These are phyloP conservation scores for Drosophila kohkoa DNA, from an alignment of 1,140 invertebrate genomes.

Conservation along the genomic window DNA sequence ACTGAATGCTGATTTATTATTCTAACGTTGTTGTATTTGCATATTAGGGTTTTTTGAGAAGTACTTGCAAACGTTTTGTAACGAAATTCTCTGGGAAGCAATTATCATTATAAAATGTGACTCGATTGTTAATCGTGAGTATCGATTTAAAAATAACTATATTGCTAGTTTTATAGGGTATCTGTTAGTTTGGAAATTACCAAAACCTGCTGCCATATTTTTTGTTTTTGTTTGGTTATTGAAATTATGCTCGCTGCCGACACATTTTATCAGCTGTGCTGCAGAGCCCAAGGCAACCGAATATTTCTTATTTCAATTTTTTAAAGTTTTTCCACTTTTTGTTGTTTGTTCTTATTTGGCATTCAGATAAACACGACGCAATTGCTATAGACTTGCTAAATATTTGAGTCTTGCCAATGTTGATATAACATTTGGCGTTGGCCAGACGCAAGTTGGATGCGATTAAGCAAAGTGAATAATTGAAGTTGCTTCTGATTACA, in stretches of 20 bases:
- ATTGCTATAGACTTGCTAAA: slow-evolving; percentile 19
- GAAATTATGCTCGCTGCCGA: slow-evolving; percentile 15
- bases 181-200: not conserved
- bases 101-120: slow-evolving; percentile 1
- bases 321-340: not conserved
- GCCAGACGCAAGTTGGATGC: not conserved
- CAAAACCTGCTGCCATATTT: not conserved
- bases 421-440: slow-evolving; percentile 3
- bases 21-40: not conserved
- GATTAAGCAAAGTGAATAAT: slow-evolving; percentile 12
- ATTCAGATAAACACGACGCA: slow-evolving; percentile 26
- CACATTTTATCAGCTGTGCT: slow-evolving; percentile 35
- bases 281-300: slow-evolving; percentile 15
- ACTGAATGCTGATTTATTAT: not conserved
- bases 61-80: not conserved
- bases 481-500: slow-evolving; percentile 8
- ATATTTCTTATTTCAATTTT: slow-evolving; percentile 11
- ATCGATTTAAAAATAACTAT: too few species aligned
- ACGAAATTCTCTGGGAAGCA: not conserved
- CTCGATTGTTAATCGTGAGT: too few species aligned
- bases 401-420: slow-evolving; percentile 19
- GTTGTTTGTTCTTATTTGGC: slow-evolving; percentile 29
- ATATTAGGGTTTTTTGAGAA: not conserved
- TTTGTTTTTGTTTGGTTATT: not conserved
- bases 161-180: not conserved